Evolutionary conservation across 1,140 invertebrate genomes (phyloP), one percentile per base, ranked within the genome.

Genomic region (Whitmania pigra): DNA sequence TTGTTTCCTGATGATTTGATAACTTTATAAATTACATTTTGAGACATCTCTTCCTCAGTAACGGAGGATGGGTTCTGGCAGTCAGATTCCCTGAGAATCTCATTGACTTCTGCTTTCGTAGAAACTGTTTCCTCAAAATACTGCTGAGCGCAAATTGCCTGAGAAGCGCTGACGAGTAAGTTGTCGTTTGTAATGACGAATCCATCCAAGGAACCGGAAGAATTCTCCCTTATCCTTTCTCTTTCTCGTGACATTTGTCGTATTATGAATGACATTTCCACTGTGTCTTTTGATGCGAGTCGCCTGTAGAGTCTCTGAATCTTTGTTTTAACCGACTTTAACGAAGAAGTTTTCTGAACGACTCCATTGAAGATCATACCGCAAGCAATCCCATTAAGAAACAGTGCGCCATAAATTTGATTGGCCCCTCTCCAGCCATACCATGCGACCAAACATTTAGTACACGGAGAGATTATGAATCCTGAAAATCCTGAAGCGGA

Each of bases 381-480:
- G 18, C 4, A 63, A 63, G 29, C 29, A 22, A 63, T 25, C 9
- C 57, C 22, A 31, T 63, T 63, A 25, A 63, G 57, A 25, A 63
- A 7, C 22, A 63, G 22, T 13, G 57, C 57, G 6, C 22, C 57
- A 22, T 25, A 63, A 22, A 63, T 25, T 31, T 63, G 57, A 63
- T 63, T 63, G 22, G 57, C 29, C 11, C 57, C 57, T 22, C 29
- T 63, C 57, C 57, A 63, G 9, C 57, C 57, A 31, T 63, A 63
- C 22, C 29, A 31, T 15, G 29, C 22, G 22, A 63, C 29, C 11
- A 63, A 63, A 25, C 29, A 25, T 25, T 22, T 25, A 17, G 29
- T 22, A 13, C 22, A 25, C 57, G 29, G 57, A 31, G 22, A 22
- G 57, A 63, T 25, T 22, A 63, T 20, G 29, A 63, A 63, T 7